Base-by-base conservation (phyloP, 37 sponge, comb jelly and placozoan species). In the Ephydatia muelleri region DNA sequence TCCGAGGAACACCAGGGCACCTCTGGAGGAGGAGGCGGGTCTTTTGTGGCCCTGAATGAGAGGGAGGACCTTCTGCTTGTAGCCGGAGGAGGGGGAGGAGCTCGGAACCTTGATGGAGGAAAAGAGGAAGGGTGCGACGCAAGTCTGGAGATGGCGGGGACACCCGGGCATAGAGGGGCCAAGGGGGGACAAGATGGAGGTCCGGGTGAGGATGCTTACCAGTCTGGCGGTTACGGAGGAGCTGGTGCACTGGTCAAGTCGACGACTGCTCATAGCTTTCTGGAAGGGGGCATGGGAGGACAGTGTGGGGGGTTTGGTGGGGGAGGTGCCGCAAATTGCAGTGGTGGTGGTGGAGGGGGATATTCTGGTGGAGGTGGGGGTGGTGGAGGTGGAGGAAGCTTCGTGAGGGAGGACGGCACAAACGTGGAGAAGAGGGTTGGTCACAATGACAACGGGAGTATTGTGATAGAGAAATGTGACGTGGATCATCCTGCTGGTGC, bases 71-170 rank as follows among this genome's bases (percentile, higher is more conserved):
- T 91, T 23, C 87, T 93, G 37, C 85, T 93, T 30, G 93, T 75
- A 26, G 93, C 93, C 2, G 93, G 93, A 30, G 93, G 93, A 23
- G 93, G 93, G 0, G 93, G 93, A 0, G 93, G 93, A 4, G 89
- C 93, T 28, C 74, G 89, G 21, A 89, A 89, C 49, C 73, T 72
- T 65, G 89, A 85, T 49, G 89, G 83, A 0, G 26, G 40, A 8
- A 89, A 93, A 67, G 67, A 73, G 23, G 87, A 93, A 57, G 93
- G 93, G 11, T 72, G 31, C 25, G 93, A 93, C 72, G 93, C 89
- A 70, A 93, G 86, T 66, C 40, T 88, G 23, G 86, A 93, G 35
- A 37, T 67, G 12, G 40, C 38, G 36, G 93, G 93, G 26, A 75
- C 31, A 8, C 79, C 78, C 68, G 93, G 89, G 3, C 43, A 6